phyloP scores from a whole-genome alignment of 2,113 vertebrate genomes.

The Penelope pileata region DNA sequence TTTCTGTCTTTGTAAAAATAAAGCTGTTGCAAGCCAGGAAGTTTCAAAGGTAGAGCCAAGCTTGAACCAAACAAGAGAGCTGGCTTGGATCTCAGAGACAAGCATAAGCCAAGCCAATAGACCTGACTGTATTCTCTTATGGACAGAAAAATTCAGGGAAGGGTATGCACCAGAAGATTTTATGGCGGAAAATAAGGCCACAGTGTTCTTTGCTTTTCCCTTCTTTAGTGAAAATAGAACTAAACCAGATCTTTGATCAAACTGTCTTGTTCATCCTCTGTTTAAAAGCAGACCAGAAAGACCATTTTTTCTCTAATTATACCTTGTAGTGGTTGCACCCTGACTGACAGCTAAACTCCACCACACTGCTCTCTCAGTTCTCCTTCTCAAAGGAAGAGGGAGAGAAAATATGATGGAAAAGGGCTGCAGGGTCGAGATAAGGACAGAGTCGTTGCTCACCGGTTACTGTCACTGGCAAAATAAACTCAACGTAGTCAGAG shows the following conservation, averaged over 20 bases:
- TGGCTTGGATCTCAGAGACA: conserved; percentile 1
- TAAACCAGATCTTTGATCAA: background rate
- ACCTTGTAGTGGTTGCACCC: background rate
- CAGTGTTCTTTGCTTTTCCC: conserved; percentile 13
- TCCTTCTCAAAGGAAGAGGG: background rate
- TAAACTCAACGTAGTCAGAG: background rate
- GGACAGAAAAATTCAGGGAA: conserved; percentile 43
- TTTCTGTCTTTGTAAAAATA: conserved; percentile 69
- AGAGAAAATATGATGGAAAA: background rate
- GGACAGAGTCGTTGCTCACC: background rate
- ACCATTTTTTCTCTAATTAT: background rate
- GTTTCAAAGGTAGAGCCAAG: conserved; percentile 56
- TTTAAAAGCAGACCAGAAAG: background rate
- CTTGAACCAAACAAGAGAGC: conserved; percentile 48
- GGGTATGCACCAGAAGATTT: background rate
- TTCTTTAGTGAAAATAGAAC: background rate
- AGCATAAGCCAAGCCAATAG: conserved; percentile 45
- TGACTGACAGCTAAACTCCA: background rate
- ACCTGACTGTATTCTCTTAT: conserved; percentile 23
- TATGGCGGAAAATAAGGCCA: conserved; percentile 25
- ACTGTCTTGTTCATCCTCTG: background rate
- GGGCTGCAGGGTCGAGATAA: background rate
- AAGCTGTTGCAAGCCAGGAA: conserved; percentile 51
- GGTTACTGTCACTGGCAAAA: background rate
- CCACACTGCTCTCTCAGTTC: background rate